Base-by-base conservation (phyloP, 2,113 vertebrate genomes). In the Cyphotilapia sp. region DNA sequence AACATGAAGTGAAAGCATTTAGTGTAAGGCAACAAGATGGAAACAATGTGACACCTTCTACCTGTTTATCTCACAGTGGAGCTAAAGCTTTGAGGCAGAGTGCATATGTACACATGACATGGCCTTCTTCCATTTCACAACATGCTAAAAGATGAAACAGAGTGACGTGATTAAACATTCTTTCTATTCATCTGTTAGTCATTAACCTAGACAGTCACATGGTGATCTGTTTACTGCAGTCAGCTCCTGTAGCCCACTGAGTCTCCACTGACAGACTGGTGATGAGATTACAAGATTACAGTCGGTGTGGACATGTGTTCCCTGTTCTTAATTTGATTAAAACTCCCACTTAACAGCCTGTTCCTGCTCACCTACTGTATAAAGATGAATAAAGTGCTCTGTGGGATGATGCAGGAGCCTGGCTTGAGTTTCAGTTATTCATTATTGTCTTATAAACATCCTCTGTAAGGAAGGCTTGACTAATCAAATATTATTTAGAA, bases 271-370 rank as follows among this genome's bases (percentile, higher is more conserved):
- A 80, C 84, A 91, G 92, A 86, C 91, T 63, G 22, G 76, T 86
- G 92, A 94, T 90, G 78, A 94, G 93, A 95, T 94, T 93, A 95
- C 56, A 78, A 90, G 91, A 93, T 93, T 93, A 91, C 83, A 91
- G 85, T 49, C 49, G 22, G 61, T 14, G 83, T 83, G 88, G 89
- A 88, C 94, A 88, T 91, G 93, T 93, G 89, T 84, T 90, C 86
- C 49, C 59, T 31, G 61, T 3, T 31, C 51, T 90, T 90, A 80
- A 93, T 89, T 93, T 93, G 90, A 95, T 95, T 93, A 84, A 91
- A 94, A 84, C 88, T 88, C 84, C 89, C 85, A 83, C 87, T 81
- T 83, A 53, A 22, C 80, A 51, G 74, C 27, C 45, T 78, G 74
- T 78, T 78, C 45, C 74, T 10, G 76, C 51, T 89, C 71, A 80